Conservation (phyloP, 2,113 vertebrate species). For the Lasiurus cinereus region DNA sequence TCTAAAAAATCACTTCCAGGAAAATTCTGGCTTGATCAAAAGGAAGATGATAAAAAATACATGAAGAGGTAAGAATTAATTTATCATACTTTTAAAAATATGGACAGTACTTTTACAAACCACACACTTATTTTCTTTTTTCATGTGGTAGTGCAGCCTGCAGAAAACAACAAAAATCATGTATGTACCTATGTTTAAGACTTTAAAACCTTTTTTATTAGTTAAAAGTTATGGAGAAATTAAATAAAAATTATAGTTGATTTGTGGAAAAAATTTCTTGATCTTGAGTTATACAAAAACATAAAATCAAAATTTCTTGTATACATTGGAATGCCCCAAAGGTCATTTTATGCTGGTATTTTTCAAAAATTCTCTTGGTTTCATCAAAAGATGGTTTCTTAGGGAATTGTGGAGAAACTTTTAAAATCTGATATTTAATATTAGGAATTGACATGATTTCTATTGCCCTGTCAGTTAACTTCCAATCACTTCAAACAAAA, state of each 20-base stretch:
- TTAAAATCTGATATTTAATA: not conserved
- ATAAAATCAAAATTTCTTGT: slow-evolving; percentile 31
- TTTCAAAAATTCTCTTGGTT: slow-evolving; percentile 37
- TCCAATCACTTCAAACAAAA: slow-evolving; percentile 38
- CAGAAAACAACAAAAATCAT: slow-evolving; percentile 87
- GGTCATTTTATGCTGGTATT: slow-evolving; percentile 29
- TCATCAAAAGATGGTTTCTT: not conserved
- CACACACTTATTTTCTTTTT: slow-evolving; percentile 71
- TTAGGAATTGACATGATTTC: slow-evolving; percentile 47
- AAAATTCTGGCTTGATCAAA: slow-evolving; percentile 91
- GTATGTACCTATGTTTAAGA: slow-evolving; percentile 83
- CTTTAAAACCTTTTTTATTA: slow-evolving; percentile 44
- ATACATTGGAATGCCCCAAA: slow-evolving; percentile 4
- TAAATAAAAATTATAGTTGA: not conserved
- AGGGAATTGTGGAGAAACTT: not conserved
- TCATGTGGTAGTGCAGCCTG: slow-evolving; percentile 84
- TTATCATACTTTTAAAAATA: slow-evolving; percentile 18
- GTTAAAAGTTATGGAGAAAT: not conserved
- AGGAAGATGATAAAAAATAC: slow-evolving; percentile 87
- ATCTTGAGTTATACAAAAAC: slow-evolving; percentile 7
- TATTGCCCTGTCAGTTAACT: slow-evolving; percentile 12
- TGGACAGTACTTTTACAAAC: slow-evolving; percentile 58
- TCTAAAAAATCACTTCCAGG: slow-evolving; percentile 90
- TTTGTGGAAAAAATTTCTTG: slow-evolving; percentile 7
- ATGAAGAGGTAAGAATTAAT: slow-evolving; percentile 91